These are phyloP conservation scores for Chlorodrepanis virens DNA, from an alignment of 2,113 vertebrate species.

Conservation along the genomic window DNA sequence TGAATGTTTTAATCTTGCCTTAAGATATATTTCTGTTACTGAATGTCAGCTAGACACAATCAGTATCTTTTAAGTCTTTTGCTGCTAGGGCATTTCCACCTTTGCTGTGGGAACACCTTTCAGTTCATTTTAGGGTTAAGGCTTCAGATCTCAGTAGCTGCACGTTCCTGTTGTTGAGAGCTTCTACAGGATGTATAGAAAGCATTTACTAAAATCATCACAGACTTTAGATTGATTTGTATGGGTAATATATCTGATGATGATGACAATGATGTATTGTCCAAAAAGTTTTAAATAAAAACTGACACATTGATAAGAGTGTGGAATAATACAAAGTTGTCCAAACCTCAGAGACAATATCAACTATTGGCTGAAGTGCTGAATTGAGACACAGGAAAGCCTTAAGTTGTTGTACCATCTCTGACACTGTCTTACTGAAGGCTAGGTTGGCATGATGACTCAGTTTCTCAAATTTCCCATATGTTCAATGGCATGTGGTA, in stretches of 20 bases:
- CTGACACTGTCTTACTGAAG: neutral
- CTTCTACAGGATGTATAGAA: neutral
- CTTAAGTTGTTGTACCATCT: neutral
- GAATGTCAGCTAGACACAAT: neutral
- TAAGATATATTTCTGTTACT: neutral
- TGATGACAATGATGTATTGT: neutral
- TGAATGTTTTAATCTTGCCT: slow-evolving; percentile 12
- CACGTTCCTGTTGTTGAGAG: neutral
- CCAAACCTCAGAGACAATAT: neutral
- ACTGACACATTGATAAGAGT: neutral
- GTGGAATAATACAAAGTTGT: neutral
- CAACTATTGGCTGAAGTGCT: neutral
- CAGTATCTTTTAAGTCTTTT: neutral
- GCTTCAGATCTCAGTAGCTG: neutral
- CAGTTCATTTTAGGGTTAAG: slow-evolving; percentile 23
- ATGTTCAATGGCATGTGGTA: neutral
- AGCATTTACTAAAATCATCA: neutral
- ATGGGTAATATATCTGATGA: neutral
- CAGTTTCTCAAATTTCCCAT: neutral
- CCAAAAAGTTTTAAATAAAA: neutral
- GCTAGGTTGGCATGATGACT: neutral
- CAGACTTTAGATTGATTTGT: neutral
- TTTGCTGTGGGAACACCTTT: neutral
- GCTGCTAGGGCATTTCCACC: neutral
- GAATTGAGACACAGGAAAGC: neutral